Conservation (phyloP, 1,140 invertebrate genomes). For the Drosophila tropicalis region DNA sequence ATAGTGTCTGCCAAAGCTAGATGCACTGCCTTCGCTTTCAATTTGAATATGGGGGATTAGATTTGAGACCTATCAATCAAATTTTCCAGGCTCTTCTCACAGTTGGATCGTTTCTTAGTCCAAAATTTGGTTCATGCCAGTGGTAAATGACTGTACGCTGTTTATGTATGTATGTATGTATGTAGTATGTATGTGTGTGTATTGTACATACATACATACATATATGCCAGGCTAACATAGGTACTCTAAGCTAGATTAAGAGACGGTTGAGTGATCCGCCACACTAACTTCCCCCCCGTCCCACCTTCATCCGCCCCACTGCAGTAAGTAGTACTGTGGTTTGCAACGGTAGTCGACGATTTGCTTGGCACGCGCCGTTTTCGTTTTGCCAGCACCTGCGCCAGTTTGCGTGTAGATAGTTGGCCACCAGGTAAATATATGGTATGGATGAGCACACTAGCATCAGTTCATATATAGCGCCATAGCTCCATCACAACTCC, state of each 20-base stretch:
- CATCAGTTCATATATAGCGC: slow-evolving; percentile 11
- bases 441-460: slow-evolving; percentile 10
- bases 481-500: neutral
- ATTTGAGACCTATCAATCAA: slow-evolving; percentile 15
- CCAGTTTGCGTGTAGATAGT: slow-evolving; percentile 19
- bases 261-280: slow-evolving; percentile 59
- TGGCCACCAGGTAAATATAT: slow-evolving; percentile 15
- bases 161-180: neutral
- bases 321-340: slow-evolving; percentile 15
- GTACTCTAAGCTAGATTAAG: slow-evolving; percentile 26
- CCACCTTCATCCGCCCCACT: neutral
- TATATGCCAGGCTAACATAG: slow-evolving; percentile 4
- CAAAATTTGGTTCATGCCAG: slow-evolving; percentile 4
- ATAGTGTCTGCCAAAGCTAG: slow-evolving; percentile 4
- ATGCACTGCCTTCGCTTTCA: neutral
- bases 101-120: neutral
- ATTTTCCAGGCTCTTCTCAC: slow-evolving; percentile 1
- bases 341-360: slow-evolving; percentile 54
- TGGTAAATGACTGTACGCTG: slow-evolving; percentile 15
- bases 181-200: too few species aligned
- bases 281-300: slow-evolving; percentile 1
- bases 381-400: slow-evolving; percentile 44
- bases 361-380: slow-evolving; percentile 65
- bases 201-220: too few species aligned
- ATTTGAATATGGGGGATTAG: neutral